Conservation (phyloP, 2,113 vertebrate genomes). For the Hystrix brachyura region DNA sequence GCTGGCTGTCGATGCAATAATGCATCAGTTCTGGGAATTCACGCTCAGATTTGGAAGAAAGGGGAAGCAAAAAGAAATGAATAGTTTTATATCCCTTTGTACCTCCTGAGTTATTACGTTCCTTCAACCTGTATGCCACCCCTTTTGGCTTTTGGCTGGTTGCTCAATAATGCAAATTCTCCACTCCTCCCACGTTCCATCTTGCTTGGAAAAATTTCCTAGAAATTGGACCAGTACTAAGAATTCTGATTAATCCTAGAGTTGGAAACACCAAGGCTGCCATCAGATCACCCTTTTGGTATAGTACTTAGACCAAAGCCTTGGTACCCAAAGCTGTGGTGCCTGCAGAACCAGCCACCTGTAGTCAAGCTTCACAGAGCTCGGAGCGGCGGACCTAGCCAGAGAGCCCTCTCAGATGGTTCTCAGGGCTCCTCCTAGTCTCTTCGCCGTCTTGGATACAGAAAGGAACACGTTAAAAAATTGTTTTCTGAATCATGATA, state of each 20-base stretch:
- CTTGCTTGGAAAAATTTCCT: not conserved
- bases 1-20: not conserved
- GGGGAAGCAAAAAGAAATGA: slow-evolving; percentile 7
- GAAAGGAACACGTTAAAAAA: not conserved
- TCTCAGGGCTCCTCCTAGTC: not conserved
- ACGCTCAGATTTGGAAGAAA: slow-evolving; percentile 54
- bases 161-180: slow-evolving; percentile 16
- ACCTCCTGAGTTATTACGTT: not conserved
- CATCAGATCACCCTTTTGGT: not conserved
- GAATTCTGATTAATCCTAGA: not conserved
- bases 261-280: not conserved
- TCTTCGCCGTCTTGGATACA: not conserved
- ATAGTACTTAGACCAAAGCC: not conserved
- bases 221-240: not conserved
- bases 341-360: not conserved
- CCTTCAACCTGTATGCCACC: not conserved
- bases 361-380: not conserved
- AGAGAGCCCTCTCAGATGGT: not conserved
- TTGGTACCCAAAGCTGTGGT: not conserved
- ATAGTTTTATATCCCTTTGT: not conserved
- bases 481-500: not conserved
- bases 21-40: slow-evolving; percentile 13
- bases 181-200: not conserved
- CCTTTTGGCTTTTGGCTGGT: not conserved
- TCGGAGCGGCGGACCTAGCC: too few relatives aligned